Base-by-base conservation (phyloP, 2,113 vertebrate species). In the Thermophis baileyi region DNA sequence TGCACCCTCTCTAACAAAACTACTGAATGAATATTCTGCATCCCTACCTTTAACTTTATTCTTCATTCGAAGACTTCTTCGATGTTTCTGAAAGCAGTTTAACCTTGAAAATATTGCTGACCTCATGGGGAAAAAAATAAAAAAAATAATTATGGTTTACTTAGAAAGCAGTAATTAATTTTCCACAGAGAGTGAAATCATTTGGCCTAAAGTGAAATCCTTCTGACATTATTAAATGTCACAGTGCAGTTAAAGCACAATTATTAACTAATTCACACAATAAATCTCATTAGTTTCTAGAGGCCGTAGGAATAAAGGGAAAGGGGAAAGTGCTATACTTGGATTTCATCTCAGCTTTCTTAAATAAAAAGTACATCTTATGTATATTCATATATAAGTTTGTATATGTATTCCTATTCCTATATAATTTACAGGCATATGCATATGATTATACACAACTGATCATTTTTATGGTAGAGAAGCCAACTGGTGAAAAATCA, bases 141-240 rank as follows among this genome's bases (percentile, higher is more conserved):
- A 85, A 94, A 87, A 88, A 35, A 86, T 46, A 92, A 11, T 12
- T 9, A 35, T 6, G 92, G 90, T 97, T 97, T 97, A 96, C 94
- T 96, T 96, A 96, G 89, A 89, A 93, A 95, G 86, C 95, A 91
- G 93, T 97, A 97, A 96, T 97, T 97, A 96, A 97, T 97, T 97
- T 98, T 96, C 92, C 97, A 94, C 94, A 95, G 94, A 95, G 94
- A 94, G 94, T 96, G 96, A 96, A 97, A 96, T 97, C 94, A 97
- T 89, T 96, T 97, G 96, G 96, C 96, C 97, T 96, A 96, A 97
- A 98, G 96, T 95, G 97, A 97, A 98, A 98, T 97, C 95, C 96
- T 97, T 97, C 95, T 98, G 96, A 98, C 97, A 97, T 98, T 97
- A 98, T 96, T 96, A 98, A 98, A 98, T 97, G 97, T 97, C 96